Evolutionary conservation across 2,113 vertebrate genomes (phyloP).

Genomic region (Laterallus jamaicensis): DNA sequence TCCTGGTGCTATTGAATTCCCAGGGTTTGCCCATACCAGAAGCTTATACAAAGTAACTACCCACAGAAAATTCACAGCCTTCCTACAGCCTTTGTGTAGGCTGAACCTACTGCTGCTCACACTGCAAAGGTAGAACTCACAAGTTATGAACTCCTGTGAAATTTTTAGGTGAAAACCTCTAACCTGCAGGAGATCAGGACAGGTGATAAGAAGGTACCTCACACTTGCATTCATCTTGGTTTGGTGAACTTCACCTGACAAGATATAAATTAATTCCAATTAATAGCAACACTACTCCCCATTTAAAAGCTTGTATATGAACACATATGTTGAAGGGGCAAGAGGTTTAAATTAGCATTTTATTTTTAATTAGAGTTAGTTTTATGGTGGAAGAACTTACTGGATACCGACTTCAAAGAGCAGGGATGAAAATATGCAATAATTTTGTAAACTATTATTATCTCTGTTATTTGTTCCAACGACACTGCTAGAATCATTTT

Average conservation of each 20-base stretch:
- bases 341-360: neutral
- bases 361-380: neutral
- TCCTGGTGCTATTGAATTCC: neutral
- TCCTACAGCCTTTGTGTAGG: neutral
- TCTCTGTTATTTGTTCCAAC: neutral
- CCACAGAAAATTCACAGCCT: neutral
- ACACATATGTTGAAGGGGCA: accelerated
- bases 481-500: neutral
- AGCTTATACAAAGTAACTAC: neutral
- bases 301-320: neutral
- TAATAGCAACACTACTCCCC: neutral
- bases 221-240: neutral
- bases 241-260: neutral
- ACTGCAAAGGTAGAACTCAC: neutral
- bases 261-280: neutral
- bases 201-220: neutral
- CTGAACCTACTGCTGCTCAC: neutral
- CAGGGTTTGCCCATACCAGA: neutral
- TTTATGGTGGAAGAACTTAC: neutral
- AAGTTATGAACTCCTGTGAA: neutral
- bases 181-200: neutral
- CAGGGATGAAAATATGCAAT: neutral
- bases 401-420: neutral
- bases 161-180: neutral
- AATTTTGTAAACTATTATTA: neutral